Conservation (phyloP, 2,888 invertebrate genomes). For the Sialis fuliginosa region DNA sequence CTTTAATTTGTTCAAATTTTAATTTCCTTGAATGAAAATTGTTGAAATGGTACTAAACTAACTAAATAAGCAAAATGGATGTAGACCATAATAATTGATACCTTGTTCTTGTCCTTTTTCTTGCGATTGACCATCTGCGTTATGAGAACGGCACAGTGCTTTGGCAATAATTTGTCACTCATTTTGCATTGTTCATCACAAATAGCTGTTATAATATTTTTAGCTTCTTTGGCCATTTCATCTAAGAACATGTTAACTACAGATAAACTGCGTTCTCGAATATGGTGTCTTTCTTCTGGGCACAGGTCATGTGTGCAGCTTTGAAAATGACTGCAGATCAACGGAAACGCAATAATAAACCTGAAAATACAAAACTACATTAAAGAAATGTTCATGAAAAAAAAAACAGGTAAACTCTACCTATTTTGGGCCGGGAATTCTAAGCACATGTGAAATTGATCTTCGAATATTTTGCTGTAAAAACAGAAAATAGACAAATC, state of each 20-base stretch:
- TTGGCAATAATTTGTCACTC: conserved; percentile 86
- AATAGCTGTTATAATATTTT: conserved; percentile 95
- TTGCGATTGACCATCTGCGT: conserved; percentile 78
- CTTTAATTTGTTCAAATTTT: too few relatives aligned
- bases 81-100: too few relatives aligned
- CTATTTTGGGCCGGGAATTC: conserved; percentile 98
- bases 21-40: too few relatives aligned
- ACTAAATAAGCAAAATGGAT: too few relatives aligned
- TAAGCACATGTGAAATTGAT: conserved; percentile 95
- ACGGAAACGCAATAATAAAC: conserved; percentile 92
- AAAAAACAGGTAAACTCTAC: not conserved
- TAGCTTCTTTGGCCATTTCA: conserved; percentile 97
- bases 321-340: conserved; percentile 96
- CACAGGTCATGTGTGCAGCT: conserved; percentile 96
- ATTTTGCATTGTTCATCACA: conserved; percentile 97
- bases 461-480: conserved; percentile 91
- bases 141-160: conserved; percentile 84
- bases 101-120: conserved; percentile 79
- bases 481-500: conserved; percentile 97
- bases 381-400: too few relatives aligned
- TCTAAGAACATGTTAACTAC: conserved; percentile 96
- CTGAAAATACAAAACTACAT: too few relatives aligned
- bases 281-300: conserved; percentile 95
- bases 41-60: too few relatives aligned
- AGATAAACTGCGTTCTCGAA: conserved; percentile 84